phyloP scores from a whole-genome alignment of 1,140 invertebrate genomes.

The Drosophila sechellia region DNA sequence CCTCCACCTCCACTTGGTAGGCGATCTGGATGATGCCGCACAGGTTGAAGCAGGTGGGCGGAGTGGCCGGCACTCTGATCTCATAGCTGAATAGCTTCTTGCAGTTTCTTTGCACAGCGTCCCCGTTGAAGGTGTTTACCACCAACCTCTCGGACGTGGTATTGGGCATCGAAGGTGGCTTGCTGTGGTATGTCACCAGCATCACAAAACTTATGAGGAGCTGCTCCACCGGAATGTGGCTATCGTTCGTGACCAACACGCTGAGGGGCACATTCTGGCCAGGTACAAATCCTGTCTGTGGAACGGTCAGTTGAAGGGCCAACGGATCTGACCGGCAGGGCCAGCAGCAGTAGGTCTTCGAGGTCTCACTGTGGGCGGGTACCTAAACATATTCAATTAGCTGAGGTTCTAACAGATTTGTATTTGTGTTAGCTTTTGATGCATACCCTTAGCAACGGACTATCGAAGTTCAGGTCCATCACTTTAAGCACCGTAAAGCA shows the following conservation, averaged over 20 bases:
- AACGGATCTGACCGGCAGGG: constrained; percentile 64
- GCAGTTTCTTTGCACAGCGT: constrained; percentile 57
- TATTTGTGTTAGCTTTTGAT: neutral
- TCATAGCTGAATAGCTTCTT: constrained; percentile 63
- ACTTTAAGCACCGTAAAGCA: constrained; percentile 90
- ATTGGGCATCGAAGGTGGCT: constrained; percentile 48
- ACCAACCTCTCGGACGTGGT: constrained; percentile 62
- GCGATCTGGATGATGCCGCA: constrained; percentile 89
- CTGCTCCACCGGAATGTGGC: constrained; percentile 57
- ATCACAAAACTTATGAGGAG: constrained; percentile 54
- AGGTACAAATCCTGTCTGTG: constrained; percentile 68
- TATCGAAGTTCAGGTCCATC: constrained; percentile 89
- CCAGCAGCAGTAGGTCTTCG: constrained; percentile 64
- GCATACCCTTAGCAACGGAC: constrained; percentile 60
- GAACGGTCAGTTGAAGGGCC: constrained; percentile 47
- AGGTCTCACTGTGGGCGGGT: constrained; percentile 51
- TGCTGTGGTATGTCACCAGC: constrained; percentile 58
- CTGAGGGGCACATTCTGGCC: constrained; percentile 57
- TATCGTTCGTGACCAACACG: constrained; percentile 62
- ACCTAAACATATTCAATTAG: constrained; percentile 25
- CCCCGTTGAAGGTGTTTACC: constrained; percentile 54
- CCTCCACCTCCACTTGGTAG: constrained; percentile 88
- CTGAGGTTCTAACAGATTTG: neutral
- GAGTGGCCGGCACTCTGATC: constrained; percentile 88
- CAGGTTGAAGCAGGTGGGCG: constrained; percentile 88